phyloP scores from a whole-genome alignment of 2,797 vertebrate genomes.

The Echiichthys vipera region DNA sequence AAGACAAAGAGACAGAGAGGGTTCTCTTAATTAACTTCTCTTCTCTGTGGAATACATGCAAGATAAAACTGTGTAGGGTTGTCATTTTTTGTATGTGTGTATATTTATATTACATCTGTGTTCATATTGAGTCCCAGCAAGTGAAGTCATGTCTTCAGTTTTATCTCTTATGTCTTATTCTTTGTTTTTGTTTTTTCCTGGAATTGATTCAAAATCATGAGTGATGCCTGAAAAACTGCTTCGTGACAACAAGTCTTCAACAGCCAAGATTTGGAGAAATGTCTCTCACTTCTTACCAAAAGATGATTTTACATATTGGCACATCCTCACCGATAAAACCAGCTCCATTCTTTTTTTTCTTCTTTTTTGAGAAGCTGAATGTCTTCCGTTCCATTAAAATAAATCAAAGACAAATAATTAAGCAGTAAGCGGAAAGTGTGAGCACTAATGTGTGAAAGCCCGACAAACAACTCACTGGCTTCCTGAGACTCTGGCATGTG shows the following conservation, averaged over 20 bases:
- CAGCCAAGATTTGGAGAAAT: constrained; percentile 39
- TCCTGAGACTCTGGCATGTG: constrained; percentile 80
- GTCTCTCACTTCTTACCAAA: constrained; percentile 41
- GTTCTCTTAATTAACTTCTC: constrained; percentile 40
- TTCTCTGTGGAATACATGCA: constrained; percentile 24
- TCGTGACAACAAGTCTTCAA: constrained; percentile 38
- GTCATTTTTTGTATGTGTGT: neutral
- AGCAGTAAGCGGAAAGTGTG: constrained; percentile 57
- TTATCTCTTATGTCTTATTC: constrained; percentile 31
- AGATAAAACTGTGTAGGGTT: neutral
- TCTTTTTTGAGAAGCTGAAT: neutral
- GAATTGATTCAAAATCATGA: constrained; percentile 43
- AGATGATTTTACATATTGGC: constrained; percentile 39
- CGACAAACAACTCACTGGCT: constrained; percentile 82
- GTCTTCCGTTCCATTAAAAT: constrained; percentile 28
- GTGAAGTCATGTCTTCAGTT: constrained; percentile 6
- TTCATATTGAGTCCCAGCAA: constrained; percentile 5
- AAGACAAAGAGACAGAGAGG: constrained; percentile 53
- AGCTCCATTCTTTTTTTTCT: constrained; percentile 5
- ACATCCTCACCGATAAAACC: constrained; percentile 17
- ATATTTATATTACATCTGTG: neutral
- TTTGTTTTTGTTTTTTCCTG: constrained; percentile 37
- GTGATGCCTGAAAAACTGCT: constrained; percentile 26
- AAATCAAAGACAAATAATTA: constrained; percentile 56
- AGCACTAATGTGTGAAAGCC: constrained; percentile 78